phyloP scores from a whole-genome alignment of 2,797 vertebrate species.

The Saxicola maurus region DNA sequence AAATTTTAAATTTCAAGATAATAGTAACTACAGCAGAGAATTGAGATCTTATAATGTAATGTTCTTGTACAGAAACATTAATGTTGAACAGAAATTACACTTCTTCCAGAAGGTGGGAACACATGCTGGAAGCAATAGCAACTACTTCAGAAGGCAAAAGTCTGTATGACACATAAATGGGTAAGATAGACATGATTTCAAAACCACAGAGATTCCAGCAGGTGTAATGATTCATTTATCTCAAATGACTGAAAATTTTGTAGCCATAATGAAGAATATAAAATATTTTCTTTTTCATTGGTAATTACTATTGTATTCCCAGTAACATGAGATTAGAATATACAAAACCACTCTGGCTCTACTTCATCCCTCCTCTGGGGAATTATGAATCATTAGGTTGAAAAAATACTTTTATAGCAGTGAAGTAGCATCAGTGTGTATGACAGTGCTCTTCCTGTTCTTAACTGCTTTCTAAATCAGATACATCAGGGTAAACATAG shows the following conservation, averaged over 20 bases:
- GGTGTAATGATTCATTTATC: background rate
- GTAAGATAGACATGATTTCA: background rate
- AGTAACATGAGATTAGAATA: background rate
- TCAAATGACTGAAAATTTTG: background rate
- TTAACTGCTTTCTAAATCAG: background rate
- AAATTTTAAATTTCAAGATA: background rate
- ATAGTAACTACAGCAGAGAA: background rate
- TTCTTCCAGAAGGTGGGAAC: background rate
- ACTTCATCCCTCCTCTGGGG: background rate
- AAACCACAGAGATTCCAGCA: background rate
- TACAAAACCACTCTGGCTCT: background rate
- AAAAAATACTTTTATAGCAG: slow-evolving; percentile 9
- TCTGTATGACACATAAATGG: background rate
- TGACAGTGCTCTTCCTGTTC: background rate
- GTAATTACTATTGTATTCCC: background rate
- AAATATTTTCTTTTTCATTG: background rate
- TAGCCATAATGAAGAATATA: background rate
- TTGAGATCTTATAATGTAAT: background rate
- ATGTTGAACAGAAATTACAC: background rate
- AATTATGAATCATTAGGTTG: background rate
- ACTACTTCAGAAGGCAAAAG: background rate
- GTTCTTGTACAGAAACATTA: background rate
- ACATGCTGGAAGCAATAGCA: background rate
- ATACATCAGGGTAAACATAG: background rate
- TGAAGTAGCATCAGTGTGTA: background rate